A percentile compares a stretch with the other conserved stretches of the same genome.
phyloP scores from a whole-genome alignment of 2,113 vertebrate species.

The Peucedramus taeniatus region DNA sequence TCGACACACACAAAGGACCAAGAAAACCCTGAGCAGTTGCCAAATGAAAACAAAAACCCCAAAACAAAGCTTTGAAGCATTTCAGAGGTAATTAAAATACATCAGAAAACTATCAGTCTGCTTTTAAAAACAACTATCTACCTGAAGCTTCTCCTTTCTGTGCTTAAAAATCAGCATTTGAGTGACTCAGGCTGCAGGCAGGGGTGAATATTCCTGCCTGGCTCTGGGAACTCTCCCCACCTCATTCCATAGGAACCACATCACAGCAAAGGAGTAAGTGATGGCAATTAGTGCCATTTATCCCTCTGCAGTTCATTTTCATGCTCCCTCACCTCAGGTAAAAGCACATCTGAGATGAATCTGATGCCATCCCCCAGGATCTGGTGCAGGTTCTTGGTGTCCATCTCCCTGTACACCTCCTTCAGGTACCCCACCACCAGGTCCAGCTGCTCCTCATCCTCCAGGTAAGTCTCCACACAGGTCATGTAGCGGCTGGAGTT shows the following conservation, averaged over 20 bases:
- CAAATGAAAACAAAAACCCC: background rate
- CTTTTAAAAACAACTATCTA: background rate
- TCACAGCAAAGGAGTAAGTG: background rate
- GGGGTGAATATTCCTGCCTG: background rate
- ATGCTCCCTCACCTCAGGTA: constrained; percentile 82
- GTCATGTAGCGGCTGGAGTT: constrained; percentile 58
- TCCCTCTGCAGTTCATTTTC: background rate
- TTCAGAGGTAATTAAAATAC: background rate
- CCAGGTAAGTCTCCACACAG: constrained; percentile 82
- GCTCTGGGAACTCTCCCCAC: background rate
- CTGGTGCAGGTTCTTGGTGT: constrained; percentile 7
- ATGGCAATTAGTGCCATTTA: background rate
- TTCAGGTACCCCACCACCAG: constrained; percentile 83
- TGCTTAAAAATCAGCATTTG: background rate
- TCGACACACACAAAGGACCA: background rate
- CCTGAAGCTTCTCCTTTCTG: background rate
- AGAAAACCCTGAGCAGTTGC: background rate
- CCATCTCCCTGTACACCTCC: constrained; percentile 66
- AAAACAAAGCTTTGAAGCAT: background rate
- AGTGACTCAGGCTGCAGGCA: background rate
- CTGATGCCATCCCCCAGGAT: constrained; percentile 70
- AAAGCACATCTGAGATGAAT: constrained; percentile 87
- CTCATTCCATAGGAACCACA: accelerated
- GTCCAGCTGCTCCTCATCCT: constrained; percentile 88
- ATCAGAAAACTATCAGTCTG: background rate